A percentile compares a stretch with the other conserved stretches of the same genome.
Conservation (phyloP, 1,140 invertebrate genomes). For the Anoplophora glabripennis region DNA sequence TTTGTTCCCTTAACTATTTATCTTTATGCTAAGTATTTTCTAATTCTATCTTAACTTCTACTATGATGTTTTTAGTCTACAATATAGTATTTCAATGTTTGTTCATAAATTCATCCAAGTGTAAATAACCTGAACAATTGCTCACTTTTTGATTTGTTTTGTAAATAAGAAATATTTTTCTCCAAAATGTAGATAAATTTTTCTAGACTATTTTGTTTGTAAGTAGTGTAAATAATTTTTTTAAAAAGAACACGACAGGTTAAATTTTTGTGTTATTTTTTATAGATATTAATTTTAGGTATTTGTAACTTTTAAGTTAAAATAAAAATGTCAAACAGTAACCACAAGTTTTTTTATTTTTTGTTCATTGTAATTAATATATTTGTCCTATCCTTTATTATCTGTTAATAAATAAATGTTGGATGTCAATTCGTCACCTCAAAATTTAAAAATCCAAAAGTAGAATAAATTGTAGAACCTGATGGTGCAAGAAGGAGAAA, state of each 20-base stretch:
- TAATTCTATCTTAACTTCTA: slow-evolving; percentile 11
- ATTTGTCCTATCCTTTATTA: too few relatives aligned
- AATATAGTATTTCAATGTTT: too few relatives aligned
- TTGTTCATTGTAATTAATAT: too few relatives aligned
- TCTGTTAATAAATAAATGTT: too few relatives aligned
- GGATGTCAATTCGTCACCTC: too few relatives aligned
- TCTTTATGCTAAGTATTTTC: slow-evolving; percentile 4
- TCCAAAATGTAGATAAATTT: slow-evolving; percentile 5
- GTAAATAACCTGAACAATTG: slow-evolving; percentile 40
- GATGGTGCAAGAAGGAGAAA: too few relatives aligned
- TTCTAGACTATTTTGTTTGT: slow-evolving; percentile 17
- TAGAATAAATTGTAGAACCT: too few relatives aligned
- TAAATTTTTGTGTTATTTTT: slow-evolving; percentile 11
- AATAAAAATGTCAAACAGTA: too few relatives aligned
- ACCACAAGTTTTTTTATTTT: too few relatives aligned
- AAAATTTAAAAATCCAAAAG: too few relatives aligned
- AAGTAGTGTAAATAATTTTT: slow-evolving; percentile 28
- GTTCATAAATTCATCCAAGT: slow-evolving; percentile 16
- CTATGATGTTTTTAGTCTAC: neutral
- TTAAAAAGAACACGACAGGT: slow-evolving; percentile 4
- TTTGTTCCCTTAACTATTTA: slow-evolving; percentile 16
- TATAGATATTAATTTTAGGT: neutral
- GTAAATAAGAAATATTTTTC: slow-evolving; percentile 10
- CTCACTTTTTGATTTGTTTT: slow-evolving; percentile 28
- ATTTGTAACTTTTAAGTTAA: slow-evolving; percentile 1